Base-by-base conservation (phyloP, 2,888 invertebrate species). In the Ceraclea dissimilis region DNA sequence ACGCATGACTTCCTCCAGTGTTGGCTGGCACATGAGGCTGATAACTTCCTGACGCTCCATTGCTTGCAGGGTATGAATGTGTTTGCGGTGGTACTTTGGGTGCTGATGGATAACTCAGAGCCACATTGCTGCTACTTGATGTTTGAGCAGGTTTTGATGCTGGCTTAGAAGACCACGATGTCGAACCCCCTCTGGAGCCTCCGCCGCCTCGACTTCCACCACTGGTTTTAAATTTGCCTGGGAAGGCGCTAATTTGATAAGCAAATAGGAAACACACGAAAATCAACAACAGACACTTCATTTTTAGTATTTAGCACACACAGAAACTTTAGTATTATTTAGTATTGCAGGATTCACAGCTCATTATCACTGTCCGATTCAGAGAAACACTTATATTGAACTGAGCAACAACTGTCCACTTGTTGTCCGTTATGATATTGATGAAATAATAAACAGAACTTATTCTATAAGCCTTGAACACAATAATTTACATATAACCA, bases 11-110 rank as follows among this genome's bases (percentile, higher is more conserved):
- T 6, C 13, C 19, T 33, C 46, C 46, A 19, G 33, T n/a, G n/a
- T n/a, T n/a, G 16, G 16, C 22, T 11, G 52, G 13, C 11, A 17
- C 4, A 8, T 17, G 26, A 8, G 44, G 46, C 1, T 21, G 33
- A 22, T 20, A 22, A 22, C 31, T 52, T 16, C 52, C 52, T 17
- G 56, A 52, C 16, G 48, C 20, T 16, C 56, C 56, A 18, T 13
- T 22, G 19, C 56, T 56, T 1, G 52, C 16, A 19, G 56, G 49
- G 16, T 52, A 52, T 1, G 49, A 18, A 22, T 16, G 34, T 2
- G 6, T 13, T 19, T 26, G 17, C 22, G 6, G 10, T 2, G 50
- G 18, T 16, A 43, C 13, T n/a, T n/a, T n/a, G 1, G 51, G 16
- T 22, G 13, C 16, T 21, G 21, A 16, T 21, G 18, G 49, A 8